phyloP scores from a whole-genome alignment of 2,797 vertebrate genomes.

The Lagorchestes hirsutus region DNA sequence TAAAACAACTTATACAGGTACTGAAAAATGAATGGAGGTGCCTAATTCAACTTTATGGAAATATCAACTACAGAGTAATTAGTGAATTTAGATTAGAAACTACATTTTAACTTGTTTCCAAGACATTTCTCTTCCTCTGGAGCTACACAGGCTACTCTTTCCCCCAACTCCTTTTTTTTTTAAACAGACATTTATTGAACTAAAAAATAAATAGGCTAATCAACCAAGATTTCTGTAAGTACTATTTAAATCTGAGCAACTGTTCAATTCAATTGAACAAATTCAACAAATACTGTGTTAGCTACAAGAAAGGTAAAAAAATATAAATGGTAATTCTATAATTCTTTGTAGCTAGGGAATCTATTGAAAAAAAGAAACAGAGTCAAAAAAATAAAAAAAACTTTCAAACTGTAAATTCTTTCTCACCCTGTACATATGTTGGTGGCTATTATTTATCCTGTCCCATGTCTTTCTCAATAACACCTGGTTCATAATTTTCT shows the following conservation, averaged over 20 bases:
- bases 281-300: background rate
- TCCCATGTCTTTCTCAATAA: background rate
- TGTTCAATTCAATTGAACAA: constrained; percentile 9
- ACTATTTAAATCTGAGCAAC: constrained; percentile 35
- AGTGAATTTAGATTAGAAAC: background rate
- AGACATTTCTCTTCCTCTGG: constrained; percentile 20
- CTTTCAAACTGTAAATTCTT: background rate
- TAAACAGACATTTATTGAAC: constrained; percentile 39
- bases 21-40: constrained; percentile 21
- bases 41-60: constrained; percentile 41
- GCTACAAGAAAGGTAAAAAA: constrained; percentile 2
- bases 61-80: constrained; percentile 41
- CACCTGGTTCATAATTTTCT: background rate
- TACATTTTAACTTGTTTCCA: background rate
- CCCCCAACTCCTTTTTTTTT: constrained; percentile 22
- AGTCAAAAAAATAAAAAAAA: background rate
- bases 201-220: constrained; percentile 43
- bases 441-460: background rate
- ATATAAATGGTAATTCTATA: constrained; percentile 32
- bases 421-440: background rate
- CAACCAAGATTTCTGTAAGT: background rate
- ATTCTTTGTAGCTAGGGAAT: constrained; percentile 8
- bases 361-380: background rate
- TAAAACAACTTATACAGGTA: constrained; percentile 20
- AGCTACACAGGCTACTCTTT: constrained; percentile 32